Evolutionary conservation across 2,797 vertebrate species (phyloP).

Genomic region (Mus caroli): DNA sequence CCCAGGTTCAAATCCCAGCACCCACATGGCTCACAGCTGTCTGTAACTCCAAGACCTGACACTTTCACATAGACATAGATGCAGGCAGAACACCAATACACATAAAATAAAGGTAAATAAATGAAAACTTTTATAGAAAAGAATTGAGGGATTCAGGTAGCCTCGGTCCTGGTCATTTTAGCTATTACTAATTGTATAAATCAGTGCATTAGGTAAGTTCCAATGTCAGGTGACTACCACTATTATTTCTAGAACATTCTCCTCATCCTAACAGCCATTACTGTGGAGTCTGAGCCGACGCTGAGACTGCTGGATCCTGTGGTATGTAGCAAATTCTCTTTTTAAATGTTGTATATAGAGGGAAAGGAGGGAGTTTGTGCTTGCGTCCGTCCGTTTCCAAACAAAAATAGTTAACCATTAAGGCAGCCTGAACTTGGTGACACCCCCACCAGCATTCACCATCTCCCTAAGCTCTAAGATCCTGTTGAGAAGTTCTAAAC

Average conservation of each 20-base stretch:
- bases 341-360: neutral
- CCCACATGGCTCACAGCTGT: neutral
- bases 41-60: neutral
- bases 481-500: neutral
- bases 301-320: neutral
- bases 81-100: neutral
- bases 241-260: neutral
- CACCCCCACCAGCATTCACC: neutral
- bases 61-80: neutral
- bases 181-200: neutral
- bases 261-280: neutral
- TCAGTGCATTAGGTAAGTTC: neutral
- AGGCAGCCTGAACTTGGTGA: neutral
- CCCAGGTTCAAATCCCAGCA: neutral
- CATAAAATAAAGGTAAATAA: neutral
- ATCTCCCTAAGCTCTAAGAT: neutral
- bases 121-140: neutral
- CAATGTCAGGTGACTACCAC: neutral
- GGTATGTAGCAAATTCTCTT: neutral
- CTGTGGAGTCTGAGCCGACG: neutral
- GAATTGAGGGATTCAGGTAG: neutral
- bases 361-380: too few species aligned
- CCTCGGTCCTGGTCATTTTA: neutral
- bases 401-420: conserved; percentile 24
- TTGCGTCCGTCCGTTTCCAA: neutral